phyloP scores from a whole-genome alignment of 1,140 invertebrate genomes.

The Leptopilina boulardi region DNA sequence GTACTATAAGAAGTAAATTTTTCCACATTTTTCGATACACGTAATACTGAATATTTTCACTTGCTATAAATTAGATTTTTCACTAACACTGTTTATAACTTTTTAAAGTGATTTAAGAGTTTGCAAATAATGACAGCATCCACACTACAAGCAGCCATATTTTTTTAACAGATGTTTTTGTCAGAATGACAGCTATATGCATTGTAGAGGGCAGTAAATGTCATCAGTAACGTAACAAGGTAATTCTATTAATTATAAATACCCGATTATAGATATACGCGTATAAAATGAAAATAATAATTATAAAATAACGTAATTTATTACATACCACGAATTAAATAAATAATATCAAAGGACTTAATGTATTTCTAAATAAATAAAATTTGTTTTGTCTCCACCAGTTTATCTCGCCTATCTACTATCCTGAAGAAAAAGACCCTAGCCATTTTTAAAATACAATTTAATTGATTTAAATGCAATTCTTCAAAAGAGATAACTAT shows the following conservation, averaged over 20 bases:
- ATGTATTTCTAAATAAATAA: no score
- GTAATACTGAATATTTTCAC: neutral
- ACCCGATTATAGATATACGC: neutral
- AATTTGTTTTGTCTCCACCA: no score
- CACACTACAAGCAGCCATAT: slow-evolving; percentile 1
- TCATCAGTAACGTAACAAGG: neutral
- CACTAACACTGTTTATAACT: neutral
- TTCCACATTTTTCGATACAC: slow-evolving; percentile 19
- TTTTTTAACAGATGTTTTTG: slow-evolving; percentile 30
- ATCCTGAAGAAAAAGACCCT: no score
- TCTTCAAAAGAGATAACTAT: no score
- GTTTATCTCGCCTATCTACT: no score
- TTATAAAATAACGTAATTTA: no score
- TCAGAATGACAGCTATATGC: slow-evolving; percentile 19
- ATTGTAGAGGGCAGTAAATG: neutral
- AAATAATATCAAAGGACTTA: no score
- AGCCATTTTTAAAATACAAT: no score
- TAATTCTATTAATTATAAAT: neutral
- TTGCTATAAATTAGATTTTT: neutral
- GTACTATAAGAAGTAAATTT: slow-evolving; percentile 6
- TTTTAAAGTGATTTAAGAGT: slow-evolving; percentile 6
- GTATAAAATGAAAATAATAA: no score
- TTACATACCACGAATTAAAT: no score
- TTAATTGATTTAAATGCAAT: no score
- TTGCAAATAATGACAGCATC: neutral